A percentile compares a stretch with the other conserved stretches of the same genome.
phyloP scores from a whole-genome alignment of 2,888 invertebrate genomes.

The Netelia inedita region DNA sequence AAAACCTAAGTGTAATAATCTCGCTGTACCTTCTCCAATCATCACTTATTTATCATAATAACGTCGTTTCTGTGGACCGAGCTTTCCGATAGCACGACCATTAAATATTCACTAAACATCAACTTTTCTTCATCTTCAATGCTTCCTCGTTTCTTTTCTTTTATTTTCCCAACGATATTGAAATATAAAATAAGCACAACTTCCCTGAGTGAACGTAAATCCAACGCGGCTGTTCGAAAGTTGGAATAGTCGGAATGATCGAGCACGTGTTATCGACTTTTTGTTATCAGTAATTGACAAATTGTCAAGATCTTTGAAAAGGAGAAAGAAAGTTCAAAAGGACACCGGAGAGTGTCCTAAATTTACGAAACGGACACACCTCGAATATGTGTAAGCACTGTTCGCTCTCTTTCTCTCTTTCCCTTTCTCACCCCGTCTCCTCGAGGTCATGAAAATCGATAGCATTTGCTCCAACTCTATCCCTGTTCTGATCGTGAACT shows the following conservation, averaged over 20 bases:
- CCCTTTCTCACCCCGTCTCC: neutral
- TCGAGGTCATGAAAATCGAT: constrained; percentile 62
- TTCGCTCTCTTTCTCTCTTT: neutral
- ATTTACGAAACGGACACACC: neutral
- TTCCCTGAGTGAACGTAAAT: no score
- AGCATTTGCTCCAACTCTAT: constrained; percentile 36
- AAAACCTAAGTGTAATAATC: neutral
- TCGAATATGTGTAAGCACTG: neutral
- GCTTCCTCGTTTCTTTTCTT: no score
- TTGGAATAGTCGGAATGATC: no score
- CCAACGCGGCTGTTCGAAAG: no score
- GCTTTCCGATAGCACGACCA: neutral
- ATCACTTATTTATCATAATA: neutral
- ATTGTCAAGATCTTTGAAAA: no score
- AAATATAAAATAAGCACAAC: no score
- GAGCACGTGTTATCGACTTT: no score
- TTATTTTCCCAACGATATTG: no score
- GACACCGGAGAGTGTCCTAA: constrained; percentile 7
- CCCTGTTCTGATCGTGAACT: constrained; percentile 50
- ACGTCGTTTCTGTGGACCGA: neutral
- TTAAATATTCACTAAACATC: neutral
- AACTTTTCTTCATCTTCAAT: no score
- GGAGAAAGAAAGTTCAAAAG: constrained; percentile 31
- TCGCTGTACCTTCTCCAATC: neutral
- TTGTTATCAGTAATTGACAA: no score